Percentiles rank a stretch among this genome's conserved stretches.
phyloP scores from a whole-genome alignment of 2,888 invertebrate species.

The Mythimna impura region DNA sequence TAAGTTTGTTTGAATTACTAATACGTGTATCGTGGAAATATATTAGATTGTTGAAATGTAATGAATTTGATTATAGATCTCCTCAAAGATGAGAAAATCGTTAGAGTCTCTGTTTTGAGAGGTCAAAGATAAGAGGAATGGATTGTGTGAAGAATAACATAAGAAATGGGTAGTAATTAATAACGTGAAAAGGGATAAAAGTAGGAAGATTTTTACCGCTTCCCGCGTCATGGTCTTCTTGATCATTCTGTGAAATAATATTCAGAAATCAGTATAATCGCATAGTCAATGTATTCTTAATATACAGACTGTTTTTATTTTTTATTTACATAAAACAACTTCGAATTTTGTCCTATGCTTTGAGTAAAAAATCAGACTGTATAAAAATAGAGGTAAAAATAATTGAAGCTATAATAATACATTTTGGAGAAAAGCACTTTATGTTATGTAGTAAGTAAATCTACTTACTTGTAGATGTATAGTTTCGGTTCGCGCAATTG shows the following conservation, averaged over 20 bases:
- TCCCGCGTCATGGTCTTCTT: neutral
- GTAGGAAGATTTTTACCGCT: no score
- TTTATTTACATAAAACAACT: no score
- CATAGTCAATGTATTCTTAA: neutral
- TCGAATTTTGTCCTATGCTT: neutral
- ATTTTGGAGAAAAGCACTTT: neutral
- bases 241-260: constrained; percentile 15
- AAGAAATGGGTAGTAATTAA: no score
- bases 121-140: no score
- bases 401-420: neutral
- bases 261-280: constrained; percentile 7
- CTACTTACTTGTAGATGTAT: constrained; percentile 6
- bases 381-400: neutral
- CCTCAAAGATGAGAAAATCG: neutral
- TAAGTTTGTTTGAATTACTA: constrained; percentile 31
- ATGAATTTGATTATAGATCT: neutral
- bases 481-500: neutral
- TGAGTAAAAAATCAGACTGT: neutral
- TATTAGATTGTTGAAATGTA: neutral
- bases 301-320: neutral
- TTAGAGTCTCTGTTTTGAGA: no score
- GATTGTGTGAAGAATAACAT: no score
- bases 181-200: no score
- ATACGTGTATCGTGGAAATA: constrained; percentile 5
- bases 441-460: constrained; percentile 6